Evolutionary conservation across 2,888 invertebrate genomes (phyloP).

Genomic region (Hemithea aestivaria): DNA sequence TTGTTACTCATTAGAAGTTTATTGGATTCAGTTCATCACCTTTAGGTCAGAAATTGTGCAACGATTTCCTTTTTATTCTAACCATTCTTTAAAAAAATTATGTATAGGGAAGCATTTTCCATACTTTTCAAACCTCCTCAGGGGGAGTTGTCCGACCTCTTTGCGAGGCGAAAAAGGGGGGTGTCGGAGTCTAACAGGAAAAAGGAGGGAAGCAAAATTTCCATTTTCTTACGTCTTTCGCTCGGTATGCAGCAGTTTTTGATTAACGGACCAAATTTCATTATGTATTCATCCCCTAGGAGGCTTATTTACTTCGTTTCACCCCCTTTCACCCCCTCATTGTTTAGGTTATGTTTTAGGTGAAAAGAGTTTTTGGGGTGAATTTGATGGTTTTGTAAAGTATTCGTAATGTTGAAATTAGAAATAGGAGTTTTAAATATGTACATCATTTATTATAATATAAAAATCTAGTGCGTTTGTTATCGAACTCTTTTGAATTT

Average conservation of each 20-base stretch:
- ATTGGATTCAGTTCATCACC: no score
- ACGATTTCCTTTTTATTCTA: no score
- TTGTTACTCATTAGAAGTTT: no score
- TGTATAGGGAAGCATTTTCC: constrained; percentile 42
- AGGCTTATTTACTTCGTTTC: constrained; percentile 35
- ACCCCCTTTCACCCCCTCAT: constrained; percentile 21
- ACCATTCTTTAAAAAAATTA: not conserved
- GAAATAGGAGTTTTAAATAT: no score
- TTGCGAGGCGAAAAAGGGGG: constrained; percentile 65
- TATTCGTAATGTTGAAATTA: constrained; percentile 2
- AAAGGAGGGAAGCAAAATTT: constrained; percentile 79
- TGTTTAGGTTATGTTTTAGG: constrained; percentile 23
- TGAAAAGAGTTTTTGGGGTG: constrained; percentile 13
- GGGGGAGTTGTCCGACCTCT: constrained; percentile 61
- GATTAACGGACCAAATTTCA: constrained; percentile 78
- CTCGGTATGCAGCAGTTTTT: constrained; percentile 74
- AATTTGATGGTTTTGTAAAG: constrained; percentile 1
- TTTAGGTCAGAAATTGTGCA: no score
- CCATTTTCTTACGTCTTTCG: constrained; percentile 77
- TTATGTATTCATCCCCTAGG: constrained; percentile 72
- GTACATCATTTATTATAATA: no score
- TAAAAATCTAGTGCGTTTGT: no score
- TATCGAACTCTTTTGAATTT: no score
- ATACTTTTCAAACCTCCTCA: constrained; percentile 27
- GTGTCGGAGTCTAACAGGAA: constrained; percentile 67